Evolutionary conservation across 2,113 vertebrate genomes (phyloP).

Genomic region (Eonycteris spelaea): DNA sequence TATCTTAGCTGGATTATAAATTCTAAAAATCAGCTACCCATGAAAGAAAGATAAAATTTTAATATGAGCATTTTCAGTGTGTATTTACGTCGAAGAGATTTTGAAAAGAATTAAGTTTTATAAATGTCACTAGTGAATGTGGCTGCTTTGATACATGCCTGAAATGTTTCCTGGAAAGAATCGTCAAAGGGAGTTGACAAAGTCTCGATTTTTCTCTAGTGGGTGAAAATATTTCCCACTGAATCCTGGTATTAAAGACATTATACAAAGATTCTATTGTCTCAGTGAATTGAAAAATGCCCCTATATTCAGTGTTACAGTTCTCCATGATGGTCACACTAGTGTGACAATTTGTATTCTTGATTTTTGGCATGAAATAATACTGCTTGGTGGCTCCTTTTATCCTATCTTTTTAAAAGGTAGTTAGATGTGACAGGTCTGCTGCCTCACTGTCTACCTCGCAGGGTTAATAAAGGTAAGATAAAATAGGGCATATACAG

Average conservation of each 20-base stretch:
- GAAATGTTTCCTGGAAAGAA: constrained; percentile 83
- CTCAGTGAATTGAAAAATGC: constrained; percentile 51
- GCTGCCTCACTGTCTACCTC: too few relatives aligned
- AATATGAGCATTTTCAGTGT: neutral
- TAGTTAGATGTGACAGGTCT: neutral
- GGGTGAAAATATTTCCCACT: constrained; percentile 81
- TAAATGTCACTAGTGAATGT: constrained; percentile 83
- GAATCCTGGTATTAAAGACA: constrained; percentile 72
- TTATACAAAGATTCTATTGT: constrained; percentile 77
- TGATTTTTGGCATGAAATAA: neutral
- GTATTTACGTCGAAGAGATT: constrained; percentile 24
- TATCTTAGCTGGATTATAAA: constrained; percentile 13
- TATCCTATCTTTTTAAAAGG: neutral
- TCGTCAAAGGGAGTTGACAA: constrained; percentile 82
- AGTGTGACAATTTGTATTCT: neutral
- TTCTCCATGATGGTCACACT: neutral
- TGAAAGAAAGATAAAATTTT: constrained; percentile 48
- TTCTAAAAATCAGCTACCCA: constrained; percentile 13
- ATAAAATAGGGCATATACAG: neutral
- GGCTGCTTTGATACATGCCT: constrained; percentile 78
- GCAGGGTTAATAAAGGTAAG: neutral
- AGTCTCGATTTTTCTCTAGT: constrained; percentile 80
- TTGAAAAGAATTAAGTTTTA: constrained; percentile 73
- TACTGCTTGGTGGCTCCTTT: neutral
- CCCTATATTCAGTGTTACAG: neutral